Conservation (phyloP, 2,888 invertebrate genomes). For the Zygogramma bicolorata region DNA sequence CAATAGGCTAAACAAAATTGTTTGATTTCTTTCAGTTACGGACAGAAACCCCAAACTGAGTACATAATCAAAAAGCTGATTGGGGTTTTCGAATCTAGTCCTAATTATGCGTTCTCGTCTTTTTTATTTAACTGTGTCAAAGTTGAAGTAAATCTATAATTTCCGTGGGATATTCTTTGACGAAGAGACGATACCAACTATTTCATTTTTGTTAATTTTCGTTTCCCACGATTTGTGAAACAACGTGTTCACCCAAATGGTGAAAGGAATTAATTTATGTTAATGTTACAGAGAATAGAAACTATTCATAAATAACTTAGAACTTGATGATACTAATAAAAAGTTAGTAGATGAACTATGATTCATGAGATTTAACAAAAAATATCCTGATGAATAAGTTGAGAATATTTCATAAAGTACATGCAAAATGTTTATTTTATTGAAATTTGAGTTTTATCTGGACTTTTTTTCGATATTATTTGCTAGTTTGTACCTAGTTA, state of each 20-base stretch:
- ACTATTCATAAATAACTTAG: slow-evolving; percentile 3
- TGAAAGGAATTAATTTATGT: background rate
- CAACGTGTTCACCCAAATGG: background rate
- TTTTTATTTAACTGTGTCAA: slow-evolving; percentile 34
- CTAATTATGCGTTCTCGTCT: slow-evolving; percentile 26
- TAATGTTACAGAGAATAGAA: slow-evolving; percentile 6
- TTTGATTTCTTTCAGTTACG: slow-evolving; percentile 43
- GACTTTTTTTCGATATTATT: slow-evolving; percentile 18
- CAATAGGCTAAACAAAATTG: slow-evolving; percentile 50
- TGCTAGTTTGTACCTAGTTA: slow-evolving; percentile 21
- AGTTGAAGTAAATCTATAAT: background rate
- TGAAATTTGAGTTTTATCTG: background rate
- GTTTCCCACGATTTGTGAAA: background rate
- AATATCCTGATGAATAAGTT: background rate
- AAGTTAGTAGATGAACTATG: background rate
- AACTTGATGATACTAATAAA: background rate
- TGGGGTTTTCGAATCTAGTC: slow-evolving; percentile 34
- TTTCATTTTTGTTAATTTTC: background rate
- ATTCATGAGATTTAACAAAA: background rate
- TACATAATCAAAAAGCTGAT: slow-evolving; percentile 20
- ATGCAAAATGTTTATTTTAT: background rate
- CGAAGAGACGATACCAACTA: slow-evolving; percentile 8
- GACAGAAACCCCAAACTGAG: slow-evolving; percentile 29
- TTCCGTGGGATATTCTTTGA: background rate
- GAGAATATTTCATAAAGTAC: background rate